Evolutionary conservation across 64 coral and sea anemone genomes (phyloP).

Genomic region (Pocillopora verrucosa): DNA sequence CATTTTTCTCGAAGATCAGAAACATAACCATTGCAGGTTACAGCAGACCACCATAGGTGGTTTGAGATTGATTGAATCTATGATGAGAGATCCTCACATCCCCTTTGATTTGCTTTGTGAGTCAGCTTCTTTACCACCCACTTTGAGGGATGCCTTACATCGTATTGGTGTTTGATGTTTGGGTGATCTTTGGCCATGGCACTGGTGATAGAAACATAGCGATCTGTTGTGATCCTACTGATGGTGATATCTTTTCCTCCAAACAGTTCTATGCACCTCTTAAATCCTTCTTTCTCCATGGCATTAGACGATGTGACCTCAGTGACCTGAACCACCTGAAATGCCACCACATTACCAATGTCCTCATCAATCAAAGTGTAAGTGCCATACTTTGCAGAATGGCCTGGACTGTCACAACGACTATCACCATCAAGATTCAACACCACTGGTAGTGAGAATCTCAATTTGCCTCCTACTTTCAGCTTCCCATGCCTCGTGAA

Average conservation of each 20-base stretch:
- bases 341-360: constrained; percentile 6
- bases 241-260: constrained; percentile 26
- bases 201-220: constrained; percentile 38
- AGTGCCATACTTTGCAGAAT: constrained; percentile 54
- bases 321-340: constrained; percentile 47
- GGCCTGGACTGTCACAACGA: constrained; percentile 62
- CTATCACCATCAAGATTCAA: constrained; percentile 61
- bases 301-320: constrained; percentile 66
- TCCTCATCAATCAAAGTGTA: constrained; percentile 31
- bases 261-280: constrained; percentile 14
- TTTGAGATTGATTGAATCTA: constrained; percentile 47
- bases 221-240: constrained; percentile 24
- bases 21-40: constrained; percentile 21
- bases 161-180: constrained; percentile 56
- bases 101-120: constrained; percentile 25
- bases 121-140: constrained; percentile 36
- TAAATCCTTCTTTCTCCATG: constrained; percentile 72
- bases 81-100: constrained; percentile 12
- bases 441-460: neutral
- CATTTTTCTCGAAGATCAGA: constrained; percentile 2
- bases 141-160: constrained; percentile 55
- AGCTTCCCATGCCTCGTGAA: constrained; percentile 41
- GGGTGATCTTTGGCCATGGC: constrained; percentile 44
- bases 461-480: constrained; percentile 6
- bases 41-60: constrained; percentile 45